Conservation (phyloP, 2,797 vertebrate genomes). For the Xenops minutus region DNA sequence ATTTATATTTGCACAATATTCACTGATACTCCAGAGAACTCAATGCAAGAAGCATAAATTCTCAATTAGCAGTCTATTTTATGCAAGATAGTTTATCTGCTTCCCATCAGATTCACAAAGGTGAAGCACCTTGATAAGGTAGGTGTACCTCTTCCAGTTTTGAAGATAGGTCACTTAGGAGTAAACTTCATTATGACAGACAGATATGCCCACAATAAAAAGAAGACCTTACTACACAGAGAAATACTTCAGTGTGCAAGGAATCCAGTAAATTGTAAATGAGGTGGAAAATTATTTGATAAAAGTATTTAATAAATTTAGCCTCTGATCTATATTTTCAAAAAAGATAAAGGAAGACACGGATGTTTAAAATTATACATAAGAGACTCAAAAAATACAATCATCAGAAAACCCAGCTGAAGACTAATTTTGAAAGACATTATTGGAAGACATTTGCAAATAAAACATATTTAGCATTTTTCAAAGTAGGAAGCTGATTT, state of each 20-base stretch:
- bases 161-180: background rate
- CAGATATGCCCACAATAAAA: background rate
- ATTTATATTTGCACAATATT: background rate
- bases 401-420: background rate
- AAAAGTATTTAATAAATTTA: background rate
- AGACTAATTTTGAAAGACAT: background rate
- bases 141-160: background rate
- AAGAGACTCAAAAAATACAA: background rate
- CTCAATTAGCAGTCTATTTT: background rate
- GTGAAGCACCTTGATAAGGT: background rate
- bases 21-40: background rate
- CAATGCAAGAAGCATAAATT: background rate
- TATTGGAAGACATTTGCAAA: background rate
- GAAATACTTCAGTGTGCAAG: background rate
- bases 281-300: background rate
- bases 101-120: background rate
- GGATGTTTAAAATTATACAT: background rate
- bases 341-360: background rate
- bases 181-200: background rate
- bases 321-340: background rate
- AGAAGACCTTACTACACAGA: background rate
- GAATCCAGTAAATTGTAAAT: background rate
- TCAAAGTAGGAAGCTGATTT: background rate
- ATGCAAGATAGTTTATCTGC: background rate
- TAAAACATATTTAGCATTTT: background rate